Conservation (phyloP, 2,113 vertebrate genomes). For the Dendropsophus ebraccatus region DNA sequence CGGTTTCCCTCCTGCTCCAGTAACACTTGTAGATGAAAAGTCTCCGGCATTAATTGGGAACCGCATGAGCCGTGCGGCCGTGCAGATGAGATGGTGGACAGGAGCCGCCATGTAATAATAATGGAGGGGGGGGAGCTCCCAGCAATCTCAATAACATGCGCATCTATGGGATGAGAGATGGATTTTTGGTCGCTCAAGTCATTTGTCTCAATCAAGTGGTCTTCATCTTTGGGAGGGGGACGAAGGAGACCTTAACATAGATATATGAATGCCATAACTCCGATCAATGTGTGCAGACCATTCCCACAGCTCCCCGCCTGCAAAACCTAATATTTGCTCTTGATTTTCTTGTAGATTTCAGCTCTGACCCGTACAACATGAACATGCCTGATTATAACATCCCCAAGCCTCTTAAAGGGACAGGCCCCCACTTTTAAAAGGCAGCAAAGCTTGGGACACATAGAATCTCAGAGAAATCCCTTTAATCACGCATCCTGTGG, state of each 20-base stretch:
- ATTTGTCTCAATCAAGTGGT: constrained; percentile 70
- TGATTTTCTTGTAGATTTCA: constrained; percentile 8
- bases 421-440: neutral
- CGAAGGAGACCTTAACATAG: constrained; percentile 59
- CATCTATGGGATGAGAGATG: constrained; percentile 59
- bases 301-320: constrained; percentile 16
- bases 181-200: constrained; percentile 59
- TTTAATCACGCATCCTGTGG: neutral
- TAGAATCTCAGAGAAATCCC: neutral
- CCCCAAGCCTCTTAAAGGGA: constrained; percentile 5
- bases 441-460: too few relatives aligned
- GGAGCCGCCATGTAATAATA: constrained; percentile 13
- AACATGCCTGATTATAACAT: neutral
- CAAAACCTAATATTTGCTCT: constrained; percentile 41
- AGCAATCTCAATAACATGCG: constrained; percentile 45
- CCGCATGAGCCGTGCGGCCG: constrained; percentile 65
- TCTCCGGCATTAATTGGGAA: constrained; percentile 72
- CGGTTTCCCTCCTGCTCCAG: constrained; percentile 20
- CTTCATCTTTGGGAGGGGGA: constrained; percentile 57
- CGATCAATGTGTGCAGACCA: constrained; percentile 37
- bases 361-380: constrained; percentile 2
- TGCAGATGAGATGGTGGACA: constrained; percentile 37
- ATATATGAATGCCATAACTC: neutral
- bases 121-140: constrained; percentile 46
- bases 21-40: constrained; percentile 66